phyloP scores from a whole-genome alignment of 2,797 vertebrate genomes.

The Knipowitschia caucasica region DNA sequence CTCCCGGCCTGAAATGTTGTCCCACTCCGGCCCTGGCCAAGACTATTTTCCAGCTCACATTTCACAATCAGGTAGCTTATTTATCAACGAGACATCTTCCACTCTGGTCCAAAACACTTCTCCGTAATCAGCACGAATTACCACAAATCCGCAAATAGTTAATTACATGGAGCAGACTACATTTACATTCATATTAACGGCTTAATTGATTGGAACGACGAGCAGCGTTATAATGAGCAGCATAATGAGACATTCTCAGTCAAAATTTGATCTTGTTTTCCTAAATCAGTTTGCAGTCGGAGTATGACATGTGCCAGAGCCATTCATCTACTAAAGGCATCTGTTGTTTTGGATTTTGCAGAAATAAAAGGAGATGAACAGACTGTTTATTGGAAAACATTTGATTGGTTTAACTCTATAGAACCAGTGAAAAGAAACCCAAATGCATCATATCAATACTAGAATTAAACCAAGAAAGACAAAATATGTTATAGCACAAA shows the following conservation, averaged over 20 bases:
- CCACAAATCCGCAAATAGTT: constrained; percentile 41
- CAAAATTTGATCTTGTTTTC: constrained; percentile 31
- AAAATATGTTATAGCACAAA: no score
- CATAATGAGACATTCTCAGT: constrained; percentile 50
- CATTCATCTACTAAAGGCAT: constrained; percentile 37
- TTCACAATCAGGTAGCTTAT: constrained; percentile 20
- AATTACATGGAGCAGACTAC: constrained; percentile 53
- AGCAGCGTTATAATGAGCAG: constrained; percentile 50
- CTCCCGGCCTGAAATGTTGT: no score
- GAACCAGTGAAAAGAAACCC: no score
- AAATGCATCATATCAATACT: no score
- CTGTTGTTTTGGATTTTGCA: constrained; percentile 19
- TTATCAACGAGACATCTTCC: constrained; percentile 22
- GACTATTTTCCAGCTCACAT: constrained; percentile 12
- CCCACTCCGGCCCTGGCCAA: no score
- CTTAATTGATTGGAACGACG: constrained; percentile 61
- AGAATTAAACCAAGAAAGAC: no score
- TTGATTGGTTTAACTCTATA: no score
- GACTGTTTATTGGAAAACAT: not conserved
- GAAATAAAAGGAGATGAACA: not conserved
- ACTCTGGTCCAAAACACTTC: constrained; percentile 47
- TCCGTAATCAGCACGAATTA: constrained; percentile 39
- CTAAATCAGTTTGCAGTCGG: constrained; percentile 29
- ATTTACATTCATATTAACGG: constrained; percentile 72
- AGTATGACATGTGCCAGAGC: constrained; percentile 21